Evolutionary conservation across 2,113 vertebrate genomes (phyloP).

Genomic region (Falcunculus frontatus): DNA sequence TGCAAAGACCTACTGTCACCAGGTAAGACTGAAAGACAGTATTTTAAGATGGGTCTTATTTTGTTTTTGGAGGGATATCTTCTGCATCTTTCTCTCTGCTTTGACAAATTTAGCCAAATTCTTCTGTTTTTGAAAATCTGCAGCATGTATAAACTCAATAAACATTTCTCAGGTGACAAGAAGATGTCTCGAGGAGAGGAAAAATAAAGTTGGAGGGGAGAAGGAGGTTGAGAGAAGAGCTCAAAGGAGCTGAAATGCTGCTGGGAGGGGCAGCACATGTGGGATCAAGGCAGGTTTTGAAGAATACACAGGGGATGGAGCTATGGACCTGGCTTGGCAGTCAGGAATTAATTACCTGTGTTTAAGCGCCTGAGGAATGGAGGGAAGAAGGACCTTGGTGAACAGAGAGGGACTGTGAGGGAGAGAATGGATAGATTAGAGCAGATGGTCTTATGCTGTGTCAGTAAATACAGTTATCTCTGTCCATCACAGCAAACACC

Average conservation of each 20-base stretch:
- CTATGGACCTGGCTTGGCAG: background rate
- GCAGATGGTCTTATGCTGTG: background rate
- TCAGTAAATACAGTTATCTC: background rate
- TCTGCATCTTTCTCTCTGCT: background rate
- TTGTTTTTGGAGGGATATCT: background rate
- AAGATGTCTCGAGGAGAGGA: background rate
- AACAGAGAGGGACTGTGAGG: background rate
- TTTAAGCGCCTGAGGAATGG: background rate
- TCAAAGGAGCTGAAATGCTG: background rate
- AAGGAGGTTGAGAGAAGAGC: background rate
- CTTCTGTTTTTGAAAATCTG: background rate
- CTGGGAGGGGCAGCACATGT: background rate
- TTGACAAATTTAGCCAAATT: background rate
- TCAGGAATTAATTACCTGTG: background rate
- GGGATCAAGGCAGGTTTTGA: background rate
- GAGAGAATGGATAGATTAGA: background rate
- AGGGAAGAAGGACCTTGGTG: background rate
- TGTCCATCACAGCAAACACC: background rate
- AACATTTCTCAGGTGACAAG: background rate
- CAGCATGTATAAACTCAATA: background rate
- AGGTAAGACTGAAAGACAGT: background rate
- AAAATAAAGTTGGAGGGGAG: background rate
- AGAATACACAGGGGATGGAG: background rate
- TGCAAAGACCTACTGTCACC: background rate
- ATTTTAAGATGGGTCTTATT: background rate